Conservation (phyloP, 2,888 invertebrate species). For the Conistra vaccinii region DNA sequence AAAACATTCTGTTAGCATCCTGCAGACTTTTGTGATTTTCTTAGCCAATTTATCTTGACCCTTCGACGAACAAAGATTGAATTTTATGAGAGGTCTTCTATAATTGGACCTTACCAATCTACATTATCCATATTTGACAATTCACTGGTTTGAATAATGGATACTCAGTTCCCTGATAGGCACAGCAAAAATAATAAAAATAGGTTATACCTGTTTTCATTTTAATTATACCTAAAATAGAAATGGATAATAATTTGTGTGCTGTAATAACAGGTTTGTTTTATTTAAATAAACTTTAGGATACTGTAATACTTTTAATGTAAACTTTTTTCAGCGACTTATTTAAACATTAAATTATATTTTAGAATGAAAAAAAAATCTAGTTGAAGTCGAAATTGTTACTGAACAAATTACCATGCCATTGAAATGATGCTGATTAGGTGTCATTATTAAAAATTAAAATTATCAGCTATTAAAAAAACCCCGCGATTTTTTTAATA, state of each 20-base stretch:
- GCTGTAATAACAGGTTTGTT: not conserved
- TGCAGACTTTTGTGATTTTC: constrained; percentile 18
- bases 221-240: not conserved
- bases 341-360: too few species aligned
- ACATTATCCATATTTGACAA: constrained; percentile 64
- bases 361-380: too few species aligned
- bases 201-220: not conserved
- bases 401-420: too few species aligned
- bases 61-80: constrained; percentile 11
- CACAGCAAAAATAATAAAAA: constrained; percentile 9
- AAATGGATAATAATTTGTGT: not conserved
- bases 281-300: not conserved
- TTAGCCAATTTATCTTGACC: constrained; percentile 50
- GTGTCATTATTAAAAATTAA: too few species aligned
- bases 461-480: not conserved
- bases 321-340: too few species aligned
- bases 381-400: too few species aligned
- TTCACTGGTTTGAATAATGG: constrained; percentile 66
- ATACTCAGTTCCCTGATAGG: constrained; percentile 53
- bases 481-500: too few species aligned
- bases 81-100: constrained; percentile 26
- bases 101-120: constrained; percentile 45
- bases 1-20: not conserved
- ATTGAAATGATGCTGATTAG: too few species aligned
- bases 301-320: not conserved